A percentile compares a stretch with the other conserved stretches of the same genome.
phyloP scores from a whole-genome alignment of 2,888 invertebrate species.

The Venusia cambrica region DNA sequence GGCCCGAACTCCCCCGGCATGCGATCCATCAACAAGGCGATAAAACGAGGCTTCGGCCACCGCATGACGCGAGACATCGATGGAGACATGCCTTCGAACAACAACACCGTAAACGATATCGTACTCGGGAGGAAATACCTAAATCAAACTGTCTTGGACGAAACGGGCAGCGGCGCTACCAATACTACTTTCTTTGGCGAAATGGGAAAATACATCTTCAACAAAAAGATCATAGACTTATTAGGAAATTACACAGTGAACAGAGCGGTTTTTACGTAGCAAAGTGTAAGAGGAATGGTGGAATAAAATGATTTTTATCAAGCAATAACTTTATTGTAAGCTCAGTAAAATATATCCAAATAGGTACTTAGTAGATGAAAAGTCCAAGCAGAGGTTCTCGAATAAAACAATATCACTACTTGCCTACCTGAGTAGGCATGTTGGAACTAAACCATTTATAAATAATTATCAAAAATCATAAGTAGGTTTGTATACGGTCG shows the following conservation, averaged over 20 bases:
- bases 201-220: too few species aligned
- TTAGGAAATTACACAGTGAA: slow-evolving; percentile 3
- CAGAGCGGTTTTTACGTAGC: slow-evolving; percentile 6
- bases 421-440: too few species aligned
- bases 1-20: slow-evolving; percentile 32
- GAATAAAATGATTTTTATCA: slow-evolving; percentile 21
- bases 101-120: slow-evolving; percentile 29
- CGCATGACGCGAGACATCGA: slow-evolving; percentile 48
- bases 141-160: slow-evolving; percentile 24
- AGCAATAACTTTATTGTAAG: slow-evolving; percentile 17
- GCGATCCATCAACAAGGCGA: slow-evolving; percentile 49
- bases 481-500: too few species aligned
- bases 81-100: slow-evolving; percentile 30
- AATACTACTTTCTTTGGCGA: too few species aligned
- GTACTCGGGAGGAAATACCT: slow-evolving; percentile 12
- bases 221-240: not conserved
- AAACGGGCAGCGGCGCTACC: too few species aligned
- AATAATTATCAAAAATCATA: too few species aligned
- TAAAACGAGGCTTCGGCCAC: slow-evolving; percentile 46
- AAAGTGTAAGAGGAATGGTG: slow-evolving; percentile 23
- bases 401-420: too few species aligned
- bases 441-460: too few species aligned
- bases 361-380: too few species aligned
- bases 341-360: too few species aligned
- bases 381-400: too few species aligned